These are phyloP conservation scores for Amiota mariae DNA, from an alignment of 2,888 invertebrate species.

Conservation along the genomic window DNA sequence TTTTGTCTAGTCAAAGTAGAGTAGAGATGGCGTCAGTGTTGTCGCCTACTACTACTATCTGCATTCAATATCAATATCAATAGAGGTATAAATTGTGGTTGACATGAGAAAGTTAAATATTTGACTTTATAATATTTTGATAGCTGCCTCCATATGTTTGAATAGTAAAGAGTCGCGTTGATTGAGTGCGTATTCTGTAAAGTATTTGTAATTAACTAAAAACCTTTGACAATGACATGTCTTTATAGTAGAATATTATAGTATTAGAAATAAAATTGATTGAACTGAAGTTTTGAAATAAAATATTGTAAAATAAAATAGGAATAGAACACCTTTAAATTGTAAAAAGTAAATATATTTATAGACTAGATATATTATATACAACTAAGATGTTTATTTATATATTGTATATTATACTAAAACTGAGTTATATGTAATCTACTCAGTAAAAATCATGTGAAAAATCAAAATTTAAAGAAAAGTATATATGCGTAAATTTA, in stretches of 20 bases:
- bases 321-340: too few relatives aligned
- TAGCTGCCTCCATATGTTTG: background rate
- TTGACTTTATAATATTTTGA: constrained; percentile 28
- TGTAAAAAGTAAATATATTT: too few relatives aligned
- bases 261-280: constrained; percentile 10
- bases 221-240: background rate
- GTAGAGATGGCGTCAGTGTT: background rate
- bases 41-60: background rate
- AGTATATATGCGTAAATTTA: too few relatives aligned
- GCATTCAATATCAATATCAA: background rate
- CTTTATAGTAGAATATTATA: background rate
- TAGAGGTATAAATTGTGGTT: background rate
- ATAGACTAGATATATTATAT: too few relatives aligned
- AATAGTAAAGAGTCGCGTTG: background rate
- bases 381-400: too few relatives aligned
- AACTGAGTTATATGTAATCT: too few relatives aligned
- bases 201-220: background rate
- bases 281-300: background rate
- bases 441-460: too few relatives aligned
- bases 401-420: too few relatives aligned
- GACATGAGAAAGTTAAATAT: constrained; percentile 29
- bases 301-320: too few relatives aligned
- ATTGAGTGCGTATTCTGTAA: background rate
- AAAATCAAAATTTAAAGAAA: too few relatives aligned
- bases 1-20: too few relatives aligned